Base-by-base conservation (phyloP, 2,888 invertebrate species). In the Andrena chrysosceles region DNA sequence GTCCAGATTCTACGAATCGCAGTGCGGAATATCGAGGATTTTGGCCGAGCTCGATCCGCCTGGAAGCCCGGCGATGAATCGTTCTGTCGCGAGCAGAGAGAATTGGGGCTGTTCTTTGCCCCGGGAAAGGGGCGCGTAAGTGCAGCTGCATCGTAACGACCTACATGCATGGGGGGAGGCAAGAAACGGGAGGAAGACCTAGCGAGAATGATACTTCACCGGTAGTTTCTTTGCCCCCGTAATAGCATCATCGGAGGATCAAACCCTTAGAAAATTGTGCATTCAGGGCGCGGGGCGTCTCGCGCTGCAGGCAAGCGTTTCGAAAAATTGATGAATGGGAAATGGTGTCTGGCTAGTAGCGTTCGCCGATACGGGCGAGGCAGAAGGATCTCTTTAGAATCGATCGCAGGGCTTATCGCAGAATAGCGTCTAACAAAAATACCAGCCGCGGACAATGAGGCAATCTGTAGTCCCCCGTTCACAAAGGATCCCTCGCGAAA, bases 401-500 rank as follows among this genome's bases (percentile, higher is more conserved):
- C 71, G 76, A 77, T 77, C 8, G 54, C 1, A 20, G 8, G 16
- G 16, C 49, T 42, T 74, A 60, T 67, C 74, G 33, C n/a, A 42
- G 23, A 54, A 63, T 16, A 16, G n/a, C 54, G 74, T 75, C 78
- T n/a, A 49, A 49, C 79, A 52, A 71, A 74, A 75, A 63, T 71
- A 63, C 62, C 62, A 8, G 10, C 23, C 29, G 0, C n/a, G 23
- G 52, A 66, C 64, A 69, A 81, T 52, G 69, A 73, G 73, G 52
- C 74, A 67, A 81, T 74, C 74, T 26, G 69, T 54, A 67, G 74
- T 82, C 66, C 54, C 52, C 54, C 20, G 23, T 63, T 66, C n/a
- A 73, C 68, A 77, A 81, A 81, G 69, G 73, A 70, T 35, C 81
- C 69, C 66, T 76, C 75, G 74, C 67, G 70, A 63, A 75, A 75